These are phyloP conservation scores for Andrena chrysosceles DNA, from an alignment of 2,888 invertebrate genomes.

Conservation along the genomic window DNA sequence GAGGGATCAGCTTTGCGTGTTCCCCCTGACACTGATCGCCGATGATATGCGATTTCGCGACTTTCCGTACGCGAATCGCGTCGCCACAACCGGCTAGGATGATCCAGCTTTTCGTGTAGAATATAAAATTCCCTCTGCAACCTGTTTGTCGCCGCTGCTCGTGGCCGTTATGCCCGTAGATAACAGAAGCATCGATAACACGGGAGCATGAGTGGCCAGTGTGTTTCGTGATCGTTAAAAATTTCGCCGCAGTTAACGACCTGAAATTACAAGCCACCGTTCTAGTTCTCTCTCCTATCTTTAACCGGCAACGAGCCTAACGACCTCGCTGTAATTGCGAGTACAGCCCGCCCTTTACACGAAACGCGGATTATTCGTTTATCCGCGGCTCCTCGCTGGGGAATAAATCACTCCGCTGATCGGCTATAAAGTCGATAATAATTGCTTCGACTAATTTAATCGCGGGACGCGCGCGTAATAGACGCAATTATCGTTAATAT, in stretches of 20 bases:
- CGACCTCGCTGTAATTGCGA: constrained; percentile 27
- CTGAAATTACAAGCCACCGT: constrained; percentile 34
- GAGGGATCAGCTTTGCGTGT: constrained; percentile 14
- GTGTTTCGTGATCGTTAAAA: constrained; percentile 36
- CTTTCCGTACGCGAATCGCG: not conserved
- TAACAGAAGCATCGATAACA: constrained; percentile 43
- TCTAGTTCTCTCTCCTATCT: constrained; percentile 16
- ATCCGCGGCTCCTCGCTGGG: not conserved
- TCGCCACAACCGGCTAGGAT: not conserved
- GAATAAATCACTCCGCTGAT: constrained; percentile 34
- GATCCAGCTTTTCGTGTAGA: not conserved
- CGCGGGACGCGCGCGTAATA: not conserved
- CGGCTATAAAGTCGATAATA: constrained; percentile 30
- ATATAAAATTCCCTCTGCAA: constrained; percentile 5
- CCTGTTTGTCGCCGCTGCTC: constrained; percentile 32
- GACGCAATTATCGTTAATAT: constrained; percentile 18
- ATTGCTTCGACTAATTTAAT: constrained; percentile 41
- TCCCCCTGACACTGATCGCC: not conserved
- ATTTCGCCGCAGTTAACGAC: constrained; percentile 27
- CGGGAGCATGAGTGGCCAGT: not conserved
- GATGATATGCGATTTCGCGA: not conserved
- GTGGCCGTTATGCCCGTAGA: not conserved
- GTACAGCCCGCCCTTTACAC: constrained; percentile 4
- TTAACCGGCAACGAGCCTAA: constrained; percentile 3
- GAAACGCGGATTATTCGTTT: constrained; percentile 39